Evolutionary conservation across 2,888 invertebrate genomes (phyloP).

Genomic region (Orthosia incerta): DNA sequence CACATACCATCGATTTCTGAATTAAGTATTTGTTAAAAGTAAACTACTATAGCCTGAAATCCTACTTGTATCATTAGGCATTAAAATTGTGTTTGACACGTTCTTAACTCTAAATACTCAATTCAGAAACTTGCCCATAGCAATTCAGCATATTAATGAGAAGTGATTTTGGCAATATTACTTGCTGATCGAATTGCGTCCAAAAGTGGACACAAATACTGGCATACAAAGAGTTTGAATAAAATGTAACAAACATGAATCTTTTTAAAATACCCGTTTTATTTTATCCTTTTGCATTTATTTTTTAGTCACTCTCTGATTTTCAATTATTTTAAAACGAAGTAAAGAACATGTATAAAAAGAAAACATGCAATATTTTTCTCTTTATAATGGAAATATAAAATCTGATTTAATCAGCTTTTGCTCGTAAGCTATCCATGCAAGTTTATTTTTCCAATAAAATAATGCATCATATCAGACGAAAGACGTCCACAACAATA

Average conservation of each 20-base stretch:
- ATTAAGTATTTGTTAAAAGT: no score
- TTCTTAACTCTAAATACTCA: no score
- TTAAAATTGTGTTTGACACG: no score
- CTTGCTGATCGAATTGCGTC: no score
- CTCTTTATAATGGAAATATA: not conserved
- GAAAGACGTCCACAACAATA: not conserved
- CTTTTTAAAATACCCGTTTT: not conserved
- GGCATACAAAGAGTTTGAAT: not conserved
- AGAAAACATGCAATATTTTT: no score
- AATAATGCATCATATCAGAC: not conserved
- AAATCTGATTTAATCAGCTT: not conserved
- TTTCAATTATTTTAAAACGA: conserved; percentile 2
- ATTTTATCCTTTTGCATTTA: not conserved
- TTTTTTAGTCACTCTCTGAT: not conserved
- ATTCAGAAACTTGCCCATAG: no score
- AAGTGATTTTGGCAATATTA: not conserved
- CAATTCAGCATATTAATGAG: not conserved
- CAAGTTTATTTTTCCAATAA: not conserved
- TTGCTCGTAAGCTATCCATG: not conserved
- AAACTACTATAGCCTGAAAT: no score
- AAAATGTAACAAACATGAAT: no score
- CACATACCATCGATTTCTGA: no score
- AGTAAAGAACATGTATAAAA: not conserved
- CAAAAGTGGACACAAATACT: not conserved
- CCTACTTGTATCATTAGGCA: no score